These are phyloP conservation scores for Drosophila pseudoananassae DNA, from an alignment of 1,140 invertebrate species.

Conservation along the genomic window DNA sequence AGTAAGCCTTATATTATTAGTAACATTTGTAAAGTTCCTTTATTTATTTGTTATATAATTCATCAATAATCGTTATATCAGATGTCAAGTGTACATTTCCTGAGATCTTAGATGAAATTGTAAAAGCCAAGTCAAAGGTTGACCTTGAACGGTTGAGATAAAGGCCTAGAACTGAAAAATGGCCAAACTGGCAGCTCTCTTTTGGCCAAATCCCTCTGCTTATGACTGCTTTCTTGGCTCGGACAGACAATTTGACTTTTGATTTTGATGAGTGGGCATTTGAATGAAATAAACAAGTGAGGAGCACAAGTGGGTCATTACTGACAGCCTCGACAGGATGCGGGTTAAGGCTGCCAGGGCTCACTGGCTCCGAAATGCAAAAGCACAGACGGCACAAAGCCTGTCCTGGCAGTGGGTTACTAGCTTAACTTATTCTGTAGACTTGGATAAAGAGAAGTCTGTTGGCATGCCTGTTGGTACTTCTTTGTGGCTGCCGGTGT, in stretches of 20 bases:
- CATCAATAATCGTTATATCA: no score
- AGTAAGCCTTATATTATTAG: no score
- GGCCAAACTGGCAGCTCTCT: conserved; percentile 11
- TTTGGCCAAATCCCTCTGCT: conserved; percentile 19
- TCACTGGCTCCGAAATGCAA: conserved; percentile 23
- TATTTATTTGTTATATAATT: no score
- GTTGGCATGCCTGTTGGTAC: no score
- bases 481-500: no score
- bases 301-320: conserved; percentile 51
- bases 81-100: no score
- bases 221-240: conserved; percentile 24
- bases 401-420: not conserved
- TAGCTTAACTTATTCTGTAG: not conserved
- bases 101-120: no score
- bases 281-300: conserved; percentile 27
- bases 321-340: conserved; percentile 37
- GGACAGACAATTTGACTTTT: conserved; percentile 56
- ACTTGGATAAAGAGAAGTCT: no score
- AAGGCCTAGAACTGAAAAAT: not conserved
- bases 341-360: conserved; percentile 44
- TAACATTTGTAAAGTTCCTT: no score
- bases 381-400: not conserved
- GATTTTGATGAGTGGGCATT: conserved; percentile 61
- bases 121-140: no score
- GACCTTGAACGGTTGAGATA: no score